Conservation (phyloP, 2,797 vertebrate species). For the Hippopotamyrus pictus region DNA sequence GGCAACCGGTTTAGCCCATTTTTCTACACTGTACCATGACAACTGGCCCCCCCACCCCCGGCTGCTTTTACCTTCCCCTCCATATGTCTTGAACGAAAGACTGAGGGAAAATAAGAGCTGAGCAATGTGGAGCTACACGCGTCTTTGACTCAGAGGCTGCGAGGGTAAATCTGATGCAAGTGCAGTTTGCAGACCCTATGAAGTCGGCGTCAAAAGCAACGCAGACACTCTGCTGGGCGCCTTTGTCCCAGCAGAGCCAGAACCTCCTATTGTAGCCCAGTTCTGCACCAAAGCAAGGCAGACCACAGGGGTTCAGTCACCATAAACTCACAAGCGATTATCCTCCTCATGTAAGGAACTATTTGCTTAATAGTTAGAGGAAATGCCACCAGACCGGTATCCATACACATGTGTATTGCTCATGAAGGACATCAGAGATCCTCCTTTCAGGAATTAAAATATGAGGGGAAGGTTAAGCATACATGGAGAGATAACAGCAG, state of each 20-base stretch:
- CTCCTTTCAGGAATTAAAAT: background rate
- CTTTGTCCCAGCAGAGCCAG: background rate
- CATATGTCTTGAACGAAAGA: background rate
- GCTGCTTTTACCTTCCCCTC: background rate
- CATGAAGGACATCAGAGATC: background rate
- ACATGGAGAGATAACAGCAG: background rate
- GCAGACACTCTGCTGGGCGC: background rate
- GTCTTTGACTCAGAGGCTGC: background rate
- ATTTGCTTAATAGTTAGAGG: background rate
- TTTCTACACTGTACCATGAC: slow-evolving; percentile 1
- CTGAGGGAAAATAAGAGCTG: background rate
- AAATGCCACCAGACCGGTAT: background rate
- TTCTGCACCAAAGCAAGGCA: background rate
- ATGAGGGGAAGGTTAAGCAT: background rate
- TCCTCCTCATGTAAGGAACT: background rate
- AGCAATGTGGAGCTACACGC: background rate
- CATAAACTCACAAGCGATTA: background rate
- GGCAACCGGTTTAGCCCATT: background rate
- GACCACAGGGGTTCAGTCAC: background rate
- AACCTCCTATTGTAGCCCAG: background rate
- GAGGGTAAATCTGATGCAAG: background rate
- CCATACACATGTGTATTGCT: background rate
- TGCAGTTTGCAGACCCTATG: background rate
- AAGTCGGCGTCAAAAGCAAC: background rate
- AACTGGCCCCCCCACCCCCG: background rate